Evolutionary conservation across 2,888 invertebrate genomes (phyloP).

Genomic region (Neria commutata): DNA sequence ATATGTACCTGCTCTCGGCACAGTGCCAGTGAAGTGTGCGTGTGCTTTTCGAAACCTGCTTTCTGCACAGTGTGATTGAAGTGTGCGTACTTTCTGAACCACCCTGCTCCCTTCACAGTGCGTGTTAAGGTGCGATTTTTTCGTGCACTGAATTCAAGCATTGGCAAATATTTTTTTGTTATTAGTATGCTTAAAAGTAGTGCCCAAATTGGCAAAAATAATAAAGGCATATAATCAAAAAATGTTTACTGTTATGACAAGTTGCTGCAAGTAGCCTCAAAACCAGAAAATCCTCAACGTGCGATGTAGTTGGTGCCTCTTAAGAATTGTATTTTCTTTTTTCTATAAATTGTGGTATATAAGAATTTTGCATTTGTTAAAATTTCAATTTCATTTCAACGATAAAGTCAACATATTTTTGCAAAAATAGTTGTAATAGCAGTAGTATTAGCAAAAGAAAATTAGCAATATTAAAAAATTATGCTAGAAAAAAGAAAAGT

Average conservation of each 20-base stretch:
- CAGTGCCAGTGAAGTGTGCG: too few species aligned
- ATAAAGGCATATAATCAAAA: conserved; percentile 5
- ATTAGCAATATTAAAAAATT: neutral
- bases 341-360: neutral
- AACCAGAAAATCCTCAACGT: conserved; percentile 13
- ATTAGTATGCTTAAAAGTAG: too few species aligned
- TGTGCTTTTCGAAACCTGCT: too few species aligned
- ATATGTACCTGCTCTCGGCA: too few species aligned
- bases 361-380: neutral
- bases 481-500: neutral
- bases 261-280: neutral
- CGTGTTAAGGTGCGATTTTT: too few species aligned
- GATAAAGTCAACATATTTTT: conserved; percentile 6
- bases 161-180: too few species aligned
- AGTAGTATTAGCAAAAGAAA: neutral
- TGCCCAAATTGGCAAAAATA: too few species aligned
- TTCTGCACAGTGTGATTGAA: too few species aligned
- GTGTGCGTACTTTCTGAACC: too few species aligned
- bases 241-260: neutral
- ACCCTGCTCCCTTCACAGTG: too few species aligned
- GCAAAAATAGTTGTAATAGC: neutral
- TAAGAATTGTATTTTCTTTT: neutral
- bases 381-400: neutral
- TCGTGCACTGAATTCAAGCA: too few species aligned
- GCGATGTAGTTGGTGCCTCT: neutral